Evolutionary conservation across 2,888 invertebrate genomes (phyloP).

Genomic region (Urechis unicinctus): DNA sequence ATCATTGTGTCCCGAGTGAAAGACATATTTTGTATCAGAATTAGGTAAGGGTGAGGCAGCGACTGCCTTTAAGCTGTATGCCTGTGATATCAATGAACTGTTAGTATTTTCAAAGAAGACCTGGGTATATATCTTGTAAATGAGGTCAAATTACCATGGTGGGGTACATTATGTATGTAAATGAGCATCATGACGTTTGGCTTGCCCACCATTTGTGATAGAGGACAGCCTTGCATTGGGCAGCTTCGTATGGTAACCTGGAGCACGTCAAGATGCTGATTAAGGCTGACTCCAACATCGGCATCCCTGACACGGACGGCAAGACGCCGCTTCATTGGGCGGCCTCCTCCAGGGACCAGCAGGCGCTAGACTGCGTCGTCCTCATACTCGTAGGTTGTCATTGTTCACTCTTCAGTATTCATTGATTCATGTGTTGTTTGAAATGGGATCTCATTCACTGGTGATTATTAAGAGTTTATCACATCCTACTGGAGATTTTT

Average conservation of each 20-base stretch:
- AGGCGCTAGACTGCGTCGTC: constrained; percentile 46
- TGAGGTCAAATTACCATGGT: neutral
- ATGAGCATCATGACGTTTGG: neutral
- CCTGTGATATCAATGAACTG: no score
- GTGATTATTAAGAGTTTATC: neutral
- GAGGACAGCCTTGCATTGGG: constrained; percentile 51
- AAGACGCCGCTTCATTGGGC: constrained; percentile 52
- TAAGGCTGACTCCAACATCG: constrained; percentile 49
- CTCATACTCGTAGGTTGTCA: constrained; percentile 39
- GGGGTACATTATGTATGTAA: neutral
- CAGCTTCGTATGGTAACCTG: constrained; percentile 46
- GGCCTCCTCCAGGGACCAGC: constrained; percentile 39
- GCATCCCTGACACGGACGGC: constrained; percentile 50
- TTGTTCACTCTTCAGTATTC: neutral
- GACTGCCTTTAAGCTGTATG: no score
- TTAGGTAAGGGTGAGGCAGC: no score
- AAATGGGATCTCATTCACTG: neutral
- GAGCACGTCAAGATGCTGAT: constrained; percentile 48
- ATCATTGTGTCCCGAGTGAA: no score
- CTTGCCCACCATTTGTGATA: constrained; percentile 19
- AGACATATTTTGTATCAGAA: no score
- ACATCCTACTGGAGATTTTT: neutral
- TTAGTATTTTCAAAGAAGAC: no score
- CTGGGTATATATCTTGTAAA: no score
- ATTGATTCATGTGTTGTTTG: neutral